A percentile compares a stretch with the other conserved stretches of the same genome.
Evolutionary conservation across 2,113 vertebrate species (phyloP).

Genomic region (Eurypyga helias): DNA sequence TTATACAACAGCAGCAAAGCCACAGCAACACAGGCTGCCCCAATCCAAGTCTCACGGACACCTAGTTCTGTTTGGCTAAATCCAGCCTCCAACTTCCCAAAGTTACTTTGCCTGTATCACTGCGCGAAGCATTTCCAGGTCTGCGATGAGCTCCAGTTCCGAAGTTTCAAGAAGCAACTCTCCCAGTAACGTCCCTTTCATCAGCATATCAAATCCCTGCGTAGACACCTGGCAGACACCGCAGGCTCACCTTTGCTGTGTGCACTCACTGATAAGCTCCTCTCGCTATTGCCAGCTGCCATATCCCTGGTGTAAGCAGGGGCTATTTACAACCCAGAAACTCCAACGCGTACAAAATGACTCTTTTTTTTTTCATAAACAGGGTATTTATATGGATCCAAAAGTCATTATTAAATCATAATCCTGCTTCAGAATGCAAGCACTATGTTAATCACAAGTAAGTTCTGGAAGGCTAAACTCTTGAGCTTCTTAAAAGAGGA

Average conservation of each 20-base stretch:
- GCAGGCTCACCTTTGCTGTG: not conserved
- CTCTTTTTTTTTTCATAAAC: not conserved
- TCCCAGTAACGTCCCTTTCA: not conserved
- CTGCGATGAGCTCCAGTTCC: not conserved
- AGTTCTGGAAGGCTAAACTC: not conserved
- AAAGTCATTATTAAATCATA: not conserved
- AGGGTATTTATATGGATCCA: not conserved
- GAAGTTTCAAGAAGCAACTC: not conserved
- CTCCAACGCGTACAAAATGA: not conserved
- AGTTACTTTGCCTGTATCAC: not conserved
- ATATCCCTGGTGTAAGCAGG: not conserved
- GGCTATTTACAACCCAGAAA: not conserved
- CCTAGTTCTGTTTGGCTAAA: not conserved
- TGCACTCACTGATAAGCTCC: not conserved
- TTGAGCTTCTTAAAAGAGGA: not conserved
- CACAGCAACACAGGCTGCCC: not conserved
- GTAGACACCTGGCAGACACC: not conserved
- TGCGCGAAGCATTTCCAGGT: not conserved
- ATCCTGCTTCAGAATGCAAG: not conserved
- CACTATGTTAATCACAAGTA: not conserved
- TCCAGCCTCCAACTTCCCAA: not conserved
- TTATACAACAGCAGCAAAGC: not conserved
- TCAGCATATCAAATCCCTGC: not conserved
- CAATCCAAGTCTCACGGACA: not conserved
- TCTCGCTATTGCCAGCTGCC: not conserved